phyloP scores from a whole-genome alignment of 2,797 vertebrate genomes.

The Phoebastria nigripes region DNA sequence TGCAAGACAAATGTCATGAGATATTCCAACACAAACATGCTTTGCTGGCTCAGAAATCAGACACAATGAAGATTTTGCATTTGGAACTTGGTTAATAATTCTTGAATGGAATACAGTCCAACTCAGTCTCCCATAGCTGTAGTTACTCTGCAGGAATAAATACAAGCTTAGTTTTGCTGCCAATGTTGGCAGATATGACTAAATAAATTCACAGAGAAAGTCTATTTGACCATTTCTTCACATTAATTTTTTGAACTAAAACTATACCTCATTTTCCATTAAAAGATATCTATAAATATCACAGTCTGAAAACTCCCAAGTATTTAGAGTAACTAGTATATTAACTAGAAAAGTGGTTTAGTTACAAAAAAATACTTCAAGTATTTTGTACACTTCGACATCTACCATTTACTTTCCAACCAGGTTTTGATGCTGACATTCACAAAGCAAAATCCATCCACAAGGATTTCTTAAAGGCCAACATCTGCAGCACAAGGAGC shows the following conservation, averaged over 20 bases:
- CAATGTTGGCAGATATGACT: constrained; percentile 19
- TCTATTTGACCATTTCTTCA: constrained; percentile 17
- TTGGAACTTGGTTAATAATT: constrained; percentile 55
- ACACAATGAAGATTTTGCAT: constrained; percentile 54
- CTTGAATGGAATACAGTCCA: constrained; percentile 21
- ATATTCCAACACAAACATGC: constrained; percentile 28
- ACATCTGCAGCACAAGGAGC: constrained; percentile 48
- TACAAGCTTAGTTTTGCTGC: constrained; percentile 28
- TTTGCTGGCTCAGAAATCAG: constrained; percentile 51
- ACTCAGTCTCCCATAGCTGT: constrained; percentile 35
- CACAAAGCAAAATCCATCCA: neutral
- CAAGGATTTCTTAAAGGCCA: constrained; percentile 51
- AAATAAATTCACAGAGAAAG: constrained; percentile 32
- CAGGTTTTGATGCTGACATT: constrained; percentile 37
- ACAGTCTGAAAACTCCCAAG: neutral
- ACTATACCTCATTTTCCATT: neutral
- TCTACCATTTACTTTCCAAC: constrained; percentile 18
- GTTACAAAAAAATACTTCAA: neutral
- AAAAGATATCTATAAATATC: constrained; percentile 21
- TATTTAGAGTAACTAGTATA: neutral
- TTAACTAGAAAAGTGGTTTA: neutral
- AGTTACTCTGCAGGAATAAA: constrained; percentile 49
- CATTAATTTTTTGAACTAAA: neutral
- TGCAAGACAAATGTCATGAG: constrained; percentile 20
- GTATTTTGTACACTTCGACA: neutral